Evolutionary conservation across 2,113 vertebrate species (phyloP).

Genomic region (Microtus ochrogaster): DNA sequence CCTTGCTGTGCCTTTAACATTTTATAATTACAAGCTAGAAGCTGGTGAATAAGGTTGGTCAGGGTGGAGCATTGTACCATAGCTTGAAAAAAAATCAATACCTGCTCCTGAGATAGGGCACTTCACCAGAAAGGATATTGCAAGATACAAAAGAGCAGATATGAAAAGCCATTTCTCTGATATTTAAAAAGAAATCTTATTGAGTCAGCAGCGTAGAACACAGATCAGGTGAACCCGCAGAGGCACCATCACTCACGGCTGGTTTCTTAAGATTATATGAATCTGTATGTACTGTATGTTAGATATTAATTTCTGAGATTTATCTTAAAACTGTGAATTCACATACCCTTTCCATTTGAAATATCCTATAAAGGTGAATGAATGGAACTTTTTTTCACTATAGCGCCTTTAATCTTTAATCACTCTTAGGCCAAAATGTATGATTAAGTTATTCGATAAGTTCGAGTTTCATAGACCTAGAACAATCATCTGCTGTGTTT

Average conservation of each 20-base stretch:
- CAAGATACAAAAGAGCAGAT: slow-evolving; percentile 68
- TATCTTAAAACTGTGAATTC: background rate
- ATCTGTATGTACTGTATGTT: slow-evolving; percentile 29
- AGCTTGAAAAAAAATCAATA: slow-evolving; percentile 84
- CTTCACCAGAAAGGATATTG: slow-evolving; percentile 88
- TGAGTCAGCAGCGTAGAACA: slow-evolving; percentile 28
- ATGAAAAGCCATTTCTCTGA: slow-evolving; percentile 66
- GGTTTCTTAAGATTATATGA: slow-evolving; percentile 31
- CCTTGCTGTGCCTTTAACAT: slow-evolving; percentile 77
- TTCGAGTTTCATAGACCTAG: background rate
- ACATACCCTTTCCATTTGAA: background rate
- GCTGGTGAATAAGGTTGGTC: slow-evolving; percentile 72
- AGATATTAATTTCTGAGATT: background rate
- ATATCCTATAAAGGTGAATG: background rate
- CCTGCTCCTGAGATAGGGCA: slow-evolving; percentile 80
- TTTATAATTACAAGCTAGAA: slow-evolving; percentile 81
- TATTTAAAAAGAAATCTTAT: slow-evolving; percentile 34
- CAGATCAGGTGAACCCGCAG: background rate
- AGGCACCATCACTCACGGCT: background rate
- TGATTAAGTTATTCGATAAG: background rate
- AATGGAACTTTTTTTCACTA: background rate
- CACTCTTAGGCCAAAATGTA: background rate
- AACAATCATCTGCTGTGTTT: background rate
- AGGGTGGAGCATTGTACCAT: slow-evolving; percentile 81
- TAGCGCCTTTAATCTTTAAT: background rate